phyloP scores from a whole-genome alignment of 2,113 vertebrate species.

The Pomatorhinus ruficollis region DNA sequence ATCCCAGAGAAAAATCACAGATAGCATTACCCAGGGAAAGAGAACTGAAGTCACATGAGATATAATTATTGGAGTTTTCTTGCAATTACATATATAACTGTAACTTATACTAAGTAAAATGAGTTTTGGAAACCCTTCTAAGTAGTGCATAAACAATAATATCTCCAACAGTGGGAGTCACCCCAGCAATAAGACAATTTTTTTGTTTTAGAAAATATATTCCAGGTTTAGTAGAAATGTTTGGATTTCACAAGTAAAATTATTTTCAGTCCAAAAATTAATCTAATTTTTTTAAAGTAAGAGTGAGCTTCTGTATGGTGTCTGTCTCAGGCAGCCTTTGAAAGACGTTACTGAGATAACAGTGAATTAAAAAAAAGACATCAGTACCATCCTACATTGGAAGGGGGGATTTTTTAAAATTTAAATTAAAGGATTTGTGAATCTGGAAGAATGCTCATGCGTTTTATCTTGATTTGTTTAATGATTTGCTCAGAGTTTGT shows the following conservation, averaged over 20 bases:
- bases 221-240: not conserved
- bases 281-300: not conserved
- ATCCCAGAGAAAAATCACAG: not conserved
- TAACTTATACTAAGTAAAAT: not conserved
- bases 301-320: not conserved
- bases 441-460: not conserved
- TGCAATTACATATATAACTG: not conserved
- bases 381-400: not conserved
- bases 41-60: not conserved
- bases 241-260: not conserved
- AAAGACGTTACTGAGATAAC: not conserved
- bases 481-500: not conserved
- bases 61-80: not conserved
- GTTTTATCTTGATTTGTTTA: not conserved
- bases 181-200: not conserved
- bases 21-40: not conserved
- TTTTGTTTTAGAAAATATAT: not conserved
- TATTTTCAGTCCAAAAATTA: not conserved
- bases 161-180: not conserved
- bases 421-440: not conserved
- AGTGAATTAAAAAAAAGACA: not conserved
- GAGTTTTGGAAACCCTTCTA: not conserved
- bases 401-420: not conserved
- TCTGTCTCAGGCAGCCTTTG: not conserved
- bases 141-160: not conserved